A percentile compares a stretch with the other conserved stretches of the same genome.
Conservation (phyloP, 2,113 vertebrate genomes). For the Menidia beryllina region DNA sequence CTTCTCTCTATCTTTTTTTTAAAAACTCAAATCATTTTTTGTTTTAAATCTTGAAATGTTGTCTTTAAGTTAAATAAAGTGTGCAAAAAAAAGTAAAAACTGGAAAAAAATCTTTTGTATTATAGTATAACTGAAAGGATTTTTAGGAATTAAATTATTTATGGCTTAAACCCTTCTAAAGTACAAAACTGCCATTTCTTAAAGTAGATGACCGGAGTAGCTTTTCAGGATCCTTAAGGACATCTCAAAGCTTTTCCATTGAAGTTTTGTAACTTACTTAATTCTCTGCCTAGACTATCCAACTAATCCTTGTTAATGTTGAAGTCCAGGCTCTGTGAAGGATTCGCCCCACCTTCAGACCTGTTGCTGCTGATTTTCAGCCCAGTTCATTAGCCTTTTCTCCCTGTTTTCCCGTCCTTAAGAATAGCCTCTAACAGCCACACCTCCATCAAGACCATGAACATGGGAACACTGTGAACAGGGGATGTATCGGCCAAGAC, state of each 20-base stretch:
- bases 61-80: conserved; percentile 52
- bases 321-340: background rate
- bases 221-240: background rate
- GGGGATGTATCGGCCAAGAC: no score
- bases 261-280: background rate
- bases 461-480: no score
- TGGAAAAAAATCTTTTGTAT: conserved; percentile 19
- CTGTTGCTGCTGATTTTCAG: no score
- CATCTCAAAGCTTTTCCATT: background rate
- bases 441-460: no score
- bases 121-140: no score
- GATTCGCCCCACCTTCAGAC: background rate
- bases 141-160: no score
- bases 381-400: no score
- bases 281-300: background rate
- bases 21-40: conserved; percentile 51
- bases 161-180: background rate
- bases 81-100: conserved; percentile 26
- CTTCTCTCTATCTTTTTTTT: conserved; percentile 34
- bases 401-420: no score
- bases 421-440: no score
- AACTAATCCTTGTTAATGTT: background rate
- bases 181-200: no score
- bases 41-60: conserved; percentile 51
- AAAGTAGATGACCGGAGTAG: background rate